phyloP scores from a whole-genome alignment of 2,888 invertebrate genomes.

The Campoplex nolae region DNA sequence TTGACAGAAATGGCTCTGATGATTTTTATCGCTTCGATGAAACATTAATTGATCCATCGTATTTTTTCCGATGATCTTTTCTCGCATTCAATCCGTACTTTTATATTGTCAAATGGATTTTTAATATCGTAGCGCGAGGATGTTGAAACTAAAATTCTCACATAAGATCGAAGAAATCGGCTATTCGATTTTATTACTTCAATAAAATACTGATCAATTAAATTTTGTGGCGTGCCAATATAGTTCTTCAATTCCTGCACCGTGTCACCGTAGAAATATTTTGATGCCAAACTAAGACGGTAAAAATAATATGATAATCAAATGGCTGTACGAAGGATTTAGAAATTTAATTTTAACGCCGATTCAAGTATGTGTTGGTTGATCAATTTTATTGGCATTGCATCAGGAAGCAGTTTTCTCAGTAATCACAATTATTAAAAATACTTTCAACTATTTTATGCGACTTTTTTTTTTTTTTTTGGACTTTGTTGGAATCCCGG shows the following conservation, averaged over 20 bases:
- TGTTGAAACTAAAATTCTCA: conserved; percentile 3
- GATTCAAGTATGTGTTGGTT: too few relatives aligned
- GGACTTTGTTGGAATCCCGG: too few relatives aligned
- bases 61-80: background rate
- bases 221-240: background rate
- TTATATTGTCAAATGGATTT: conserved; percentile 5
- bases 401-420: too few relatives aligned
- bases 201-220: background rate
- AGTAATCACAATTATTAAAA: too few relatives aligned
- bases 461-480: too few relatives aligned
- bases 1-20: conserved; percentile 32
- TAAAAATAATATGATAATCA: background rate
- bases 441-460: too few relatives aligned
- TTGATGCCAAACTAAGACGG: background rate
- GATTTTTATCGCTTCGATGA: conserved; percentile 9
- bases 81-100: background rate
- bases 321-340: too few relatives aligned
- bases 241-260: background rate
- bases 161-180: background rate
- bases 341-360: too few relatives aligned
- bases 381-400: too few relatives aligned
- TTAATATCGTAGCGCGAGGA: background rate
- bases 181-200: background rate
- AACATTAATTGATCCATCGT: background rate
- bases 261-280: background rate